Base-by-base conservation (phyloP, 2,113 vertebrate species). In the Chaenocephalus aceratus region DNA sequence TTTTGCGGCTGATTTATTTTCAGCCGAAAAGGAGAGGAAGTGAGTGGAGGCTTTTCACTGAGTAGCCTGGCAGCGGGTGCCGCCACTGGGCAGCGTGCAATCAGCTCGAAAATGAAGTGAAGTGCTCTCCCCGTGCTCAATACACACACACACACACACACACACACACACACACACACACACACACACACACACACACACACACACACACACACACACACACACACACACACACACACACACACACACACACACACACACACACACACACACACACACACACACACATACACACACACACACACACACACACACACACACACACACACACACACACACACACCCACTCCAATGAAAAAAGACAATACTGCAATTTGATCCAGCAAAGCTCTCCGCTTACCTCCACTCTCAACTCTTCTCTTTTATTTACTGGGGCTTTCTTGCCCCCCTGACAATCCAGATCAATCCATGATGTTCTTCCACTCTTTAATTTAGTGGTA, bases 401-500 rank as follows among this genome's bases (percentile, higher is more conserved):
- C 77, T 90, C 86, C 65, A 66, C 79, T 89, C 82, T 86, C 76
- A 81, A 61, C 63, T 72, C 75, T 73, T 75, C 77, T 77, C 76
- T 79, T 87, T 88, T 88, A 92, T 89, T 91, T 89, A 86, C 84
- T 72, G 59, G 63, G 59, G 66, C 41, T 71, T 66, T 62, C 77
- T 36, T 26, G 1, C 23, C 77, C 79, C 65, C 72, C 78, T 16
- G 59, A 88, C 88, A 77, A 88, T 91, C 82, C 57, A 70, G 75
- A 89, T 79, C 78, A 80, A 83, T 90, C 91, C 88, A 91, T 91
- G 92, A 90, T 93, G 75, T 88, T 87, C 79, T 58, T 87, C 77
- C 76, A 44, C 80, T 91, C 89, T 93, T 94, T 93, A 91, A 92
- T 93, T 93, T 88, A 80, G 76, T 92, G 82, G 80, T 93, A 91